Evolutionary conservation across 1,140 invertebrate species (phyloP).

Genomic region (Dreissena polymorpha): DNA sequence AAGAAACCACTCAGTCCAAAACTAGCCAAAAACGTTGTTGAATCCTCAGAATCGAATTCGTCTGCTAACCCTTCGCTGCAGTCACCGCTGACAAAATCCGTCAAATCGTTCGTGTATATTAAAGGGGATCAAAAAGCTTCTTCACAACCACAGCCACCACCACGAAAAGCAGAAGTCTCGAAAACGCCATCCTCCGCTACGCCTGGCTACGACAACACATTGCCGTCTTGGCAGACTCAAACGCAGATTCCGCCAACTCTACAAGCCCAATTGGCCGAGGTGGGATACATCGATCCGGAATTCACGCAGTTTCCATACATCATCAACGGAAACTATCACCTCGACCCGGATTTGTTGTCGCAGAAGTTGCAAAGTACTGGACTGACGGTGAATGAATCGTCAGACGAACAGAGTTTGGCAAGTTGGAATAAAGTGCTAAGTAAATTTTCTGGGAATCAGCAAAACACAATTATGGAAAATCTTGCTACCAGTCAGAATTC

Average conservation of each 20-base stretch:
- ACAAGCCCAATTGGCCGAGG: slow-evolving; percentile 18
- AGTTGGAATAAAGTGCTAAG: not conserved
- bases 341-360: slow-evolving; percentile 72
- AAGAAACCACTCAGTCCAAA: slow-evolving; percentile 70
- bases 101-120: slow-evolving; percentile 44
- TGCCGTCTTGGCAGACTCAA: slow-evolving; percentile 30
- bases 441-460: slow-evolving; percentile 5
- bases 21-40: slow-evolving; percentile 51
- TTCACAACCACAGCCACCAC: not conserved
- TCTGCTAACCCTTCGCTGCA: slow-evolving; percentile 45
- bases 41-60: slow-evolving; percentile 48
- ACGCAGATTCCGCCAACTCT: slow-evolving; percentile 22
- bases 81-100: slow-evolving; percentile 56
- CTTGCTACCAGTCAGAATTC: slow-evolving; percentile 29
- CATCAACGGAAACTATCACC: slow-evolving; percentile 73
- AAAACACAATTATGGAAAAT: slow-evolving; percentile 30
- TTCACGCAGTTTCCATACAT: slow-evolving; percentile 63
- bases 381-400: slow-evolving; percentile 64
- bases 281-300: slow-evolving; percentile 57
- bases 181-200: slow-evolving; percentile 1
- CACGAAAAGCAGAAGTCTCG: not conserved
- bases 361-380: slow-evolving; percentile 73
- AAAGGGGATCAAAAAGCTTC: not conserved
- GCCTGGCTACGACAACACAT: slow-evolving; percentile 46
- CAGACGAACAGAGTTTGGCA: slow-evolving; percentile 50